A percentile compares a stretch with the other conserved stretches of the same genome.
Evolutionary conservation across 2,797 vertebrate species (phyloP).

Genomic region (Vespertilio murinus): DNA sequence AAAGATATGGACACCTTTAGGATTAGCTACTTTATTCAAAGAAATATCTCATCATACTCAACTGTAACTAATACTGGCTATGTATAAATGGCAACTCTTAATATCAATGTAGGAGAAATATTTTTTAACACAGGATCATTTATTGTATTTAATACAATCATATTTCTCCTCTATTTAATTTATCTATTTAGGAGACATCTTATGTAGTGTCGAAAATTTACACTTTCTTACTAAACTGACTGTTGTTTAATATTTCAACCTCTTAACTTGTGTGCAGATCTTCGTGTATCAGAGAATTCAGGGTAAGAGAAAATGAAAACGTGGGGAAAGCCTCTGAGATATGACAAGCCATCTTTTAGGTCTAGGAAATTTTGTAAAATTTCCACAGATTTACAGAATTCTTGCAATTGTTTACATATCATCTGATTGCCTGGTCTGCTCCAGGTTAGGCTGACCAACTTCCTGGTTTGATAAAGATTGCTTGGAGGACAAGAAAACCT

Average conservation of each 20-base stretch:
- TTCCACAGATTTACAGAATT: background rate
- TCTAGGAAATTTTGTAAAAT: constrained; percentile 23
- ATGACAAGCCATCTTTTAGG: background rate
- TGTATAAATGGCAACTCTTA: background rate
- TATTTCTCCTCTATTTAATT: background rate
- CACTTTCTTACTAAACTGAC: background rate
- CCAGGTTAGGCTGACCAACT: constrained; percentile 37
- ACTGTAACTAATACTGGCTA: background rate
- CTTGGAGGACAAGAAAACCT: constrained; percentile 55
- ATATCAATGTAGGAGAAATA: background rate
- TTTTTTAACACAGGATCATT: constrained; percentile 26
- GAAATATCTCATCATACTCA: background rate
- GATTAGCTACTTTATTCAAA: constrained; percentile 33
- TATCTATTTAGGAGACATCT: background rate
- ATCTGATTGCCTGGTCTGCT: background rate
- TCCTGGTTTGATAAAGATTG: constrained; percentile 59
- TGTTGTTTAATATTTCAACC: background rate
- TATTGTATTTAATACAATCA: background rate
- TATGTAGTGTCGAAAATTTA: background rate
- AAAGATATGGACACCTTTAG: background rate
- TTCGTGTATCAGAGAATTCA: background rate
- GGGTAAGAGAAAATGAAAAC: background rate
- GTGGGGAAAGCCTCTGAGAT: background rate
- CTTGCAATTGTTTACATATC: background rate
- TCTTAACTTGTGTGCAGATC: background rate